Evolutionary conservation across 2,888 invertebrate genomes (phyloP), one percentile per base, ranked within the genome.

Genomic region (Geotrupes spiniger): DNA sequence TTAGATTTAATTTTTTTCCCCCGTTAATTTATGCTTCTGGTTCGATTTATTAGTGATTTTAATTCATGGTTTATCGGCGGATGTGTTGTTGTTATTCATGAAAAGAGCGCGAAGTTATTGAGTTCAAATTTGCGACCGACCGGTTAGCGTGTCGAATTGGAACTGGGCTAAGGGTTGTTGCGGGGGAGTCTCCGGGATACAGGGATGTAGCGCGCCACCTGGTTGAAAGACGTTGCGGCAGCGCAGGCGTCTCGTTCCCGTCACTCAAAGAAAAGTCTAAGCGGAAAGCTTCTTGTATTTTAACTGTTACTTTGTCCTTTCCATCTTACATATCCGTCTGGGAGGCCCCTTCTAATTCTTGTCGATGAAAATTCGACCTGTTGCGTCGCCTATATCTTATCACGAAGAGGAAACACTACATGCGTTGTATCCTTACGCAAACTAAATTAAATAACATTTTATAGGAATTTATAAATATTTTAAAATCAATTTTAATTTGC

Each of bases 201-300:
- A 65, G 63, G 63, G 65, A 64, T 66, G 62, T 62, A 64, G 62
- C 66, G 68, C 69, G 69, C 66, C 66, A 66, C 67, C 66, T 67
- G 75, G 45, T 46, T 42, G 36, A 50, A 57, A 57, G 57, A 58
- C 54, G 52, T 47, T 44, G 54, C 51, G 54, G 44, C 55, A 53
- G 56, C 58, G 56, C 58, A 57, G 38, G 52, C 56, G 49, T 57
- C 44, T 37, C 40, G 21, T 46, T 39, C 38, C 46, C 37, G 28
- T 36, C 43, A 43, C 37, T 43, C 36, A 12, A 36, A 43, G 28
- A 36, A 42, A 42, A 14, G 15, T 42, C 42, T 42, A 42, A 26
- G n/a, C 33, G 36, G 11, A 42, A 43, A 11, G 36, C 31, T 15
- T 42, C 12, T 17, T 31, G 42, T 42, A 42, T 42, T 42, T 42